A percentile compares a stretch with the other conserved stretches of the same genome.
phyloP scores from a whole-genome alignment of 2,888 invertebrate genomes.

The Orchesellides sinensis region DNA sequence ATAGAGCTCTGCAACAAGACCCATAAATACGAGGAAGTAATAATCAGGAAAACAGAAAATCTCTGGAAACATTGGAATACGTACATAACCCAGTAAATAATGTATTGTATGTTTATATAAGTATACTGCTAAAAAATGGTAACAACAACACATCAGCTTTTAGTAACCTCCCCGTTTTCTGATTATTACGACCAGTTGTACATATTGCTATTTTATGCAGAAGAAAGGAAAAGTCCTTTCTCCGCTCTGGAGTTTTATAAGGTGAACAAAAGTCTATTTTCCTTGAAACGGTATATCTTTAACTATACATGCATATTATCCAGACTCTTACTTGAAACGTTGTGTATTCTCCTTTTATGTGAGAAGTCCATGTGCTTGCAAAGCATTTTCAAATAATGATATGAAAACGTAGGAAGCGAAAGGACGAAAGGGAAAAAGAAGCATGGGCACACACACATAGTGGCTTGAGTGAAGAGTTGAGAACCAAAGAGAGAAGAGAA shows the following conservation, averaged over 20 bases:
- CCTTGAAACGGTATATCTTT: not conserved
- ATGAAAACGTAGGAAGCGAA: constrained; percentile 15
- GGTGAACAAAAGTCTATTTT: no score
- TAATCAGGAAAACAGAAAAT: no score
- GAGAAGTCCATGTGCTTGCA: constrained; percentile 20
- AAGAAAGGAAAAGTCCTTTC: no score
- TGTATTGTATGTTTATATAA: no score
- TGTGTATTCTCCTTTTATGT: not conserved
- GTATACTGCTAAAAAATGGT: no score
- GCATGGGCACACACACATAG: not conserved
- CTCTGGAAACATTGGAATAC: no score
- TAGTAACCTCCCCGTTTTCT: no score
- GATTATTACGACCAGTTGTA: no score
- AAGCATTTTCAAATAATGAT: constrained; percentile 27
- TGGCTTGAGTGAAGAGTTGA: constrained; percentile 8
- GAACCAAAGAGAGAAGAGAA: constrained; percentile 7
- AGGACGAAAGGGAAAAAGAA: constrained; percentile 10
- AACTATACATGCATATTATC: not conserved
- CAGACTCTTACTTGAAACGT: not conserved
- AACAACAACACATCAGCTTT: no score
- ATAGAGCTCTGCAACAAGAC: not conserved
- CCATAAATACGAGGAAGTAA: not conserved
- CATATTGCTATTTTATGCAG: no score
- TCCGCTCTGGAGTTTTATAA: no score
- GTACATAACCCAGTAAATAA: no score